A percentile compares a stretch with the other conserved stretches of the same genome.
Evolutionary conservation across 2,113 vertebrate genomes (phyloP).

Genomic region (Orthonyx spaldingii): DNA sequence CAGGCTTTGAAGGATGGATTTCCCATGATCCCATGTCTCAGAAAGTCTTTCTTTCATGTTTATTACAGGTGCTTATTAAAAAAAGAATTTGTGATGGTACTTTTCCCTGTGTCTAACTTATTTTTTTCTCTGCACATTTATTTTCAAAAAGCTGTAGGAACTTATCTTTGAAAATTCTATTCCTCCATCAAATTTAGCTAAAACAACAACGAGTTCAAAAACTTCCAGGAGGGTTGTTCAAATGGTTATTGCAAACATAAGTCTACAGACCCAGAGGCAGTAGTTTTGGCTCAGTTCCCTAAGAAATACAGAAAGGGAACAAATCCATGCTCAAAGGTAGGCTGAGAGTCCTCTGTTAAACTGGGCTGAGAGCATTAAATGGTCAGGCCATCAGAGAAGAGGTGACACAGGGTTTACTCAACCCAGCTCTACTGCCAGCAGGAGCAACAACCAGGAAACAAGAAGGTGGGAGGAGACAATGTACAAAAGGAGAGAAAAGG

Average conservation of each 20-base stretch:
- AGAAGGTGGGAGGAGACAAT: conserved; percentile 28
- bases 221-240: background rate
- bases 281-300: background rate
- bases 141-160: background rate
- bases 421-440: background rate
- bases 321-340: background rate
- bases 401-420: background rate
- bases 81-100: background rate
- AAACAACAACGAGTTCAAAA: background rate
- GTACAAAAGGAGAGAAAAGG: conserved; percentile 36
- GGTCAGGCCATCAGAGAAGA: background rate
- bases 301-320: background rate
- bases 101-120: background rate
- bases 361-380: background rate
- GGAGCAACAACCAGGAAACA: background rate
- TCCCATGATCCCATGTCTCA: background rate
- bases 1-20: background rate
- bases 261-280: background rate
- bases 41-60: background rate
- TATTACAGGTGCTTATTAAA: background rate
- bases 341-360: background rate
- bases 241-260: background rate
- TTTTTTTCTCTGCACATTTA: background rate
- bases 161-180: background rate
- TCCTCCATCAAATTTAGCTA: background rate